phyloP scores from a whole-genome alignment of 2,797 vertebrate species.

The Malurus leucopterus region DNA sequence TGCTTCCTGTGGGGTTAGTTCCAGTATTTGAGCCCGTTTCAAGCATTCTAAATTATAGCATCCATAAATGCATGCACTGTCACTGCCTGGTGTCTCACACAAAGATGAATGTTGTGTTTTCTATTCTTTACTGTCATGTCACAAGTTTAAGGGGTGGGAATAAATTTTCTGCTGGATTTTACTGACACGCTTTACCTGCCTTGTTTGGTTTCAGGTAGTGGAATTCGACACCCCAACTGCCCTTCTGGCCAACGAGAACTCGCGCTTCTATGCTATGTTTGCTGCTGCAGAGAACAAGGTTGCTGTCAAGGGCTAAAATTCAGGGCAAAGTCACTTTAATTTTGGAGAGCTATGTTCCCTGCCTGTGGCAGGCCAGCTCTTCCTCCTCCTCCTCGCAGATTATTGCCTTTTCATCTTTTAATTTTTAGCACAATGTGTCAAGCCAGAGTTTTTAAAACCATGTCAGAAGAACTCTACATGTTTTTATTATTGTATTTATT shows the following conservation, averaged over 20 bases:
- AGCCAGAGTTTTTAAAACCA: conserved; percentile 53
- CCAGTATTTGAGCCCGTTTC: not conserved
- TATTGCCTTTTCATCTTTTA: conserved; percentile 71
- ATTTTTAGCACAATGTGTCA: conserved; percentile 70
- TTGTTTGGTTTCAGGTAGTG: conserved; percentile 78
- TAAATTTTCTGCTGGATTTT: not conserved
- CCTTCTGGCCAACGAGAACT: conserved; percentile 92
- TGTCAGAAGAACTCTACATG: conserved; percentile 56
- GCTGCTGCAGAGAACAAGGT: conserved; percentile 90
- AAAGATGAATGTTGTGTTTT: not conserved
- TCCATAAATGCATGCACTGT: not conserved
- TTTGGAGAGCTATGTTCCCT: conserved; percentile 54
- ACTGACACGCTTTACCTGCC: not conserved
- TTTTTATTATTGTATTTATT: conserved; percentile 81
- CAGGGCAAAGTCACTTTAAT: conserved; percentile 44
- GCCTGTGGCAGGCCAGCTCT: conserved; percentile 68
- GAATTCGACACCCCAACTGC: conserved; percentile 89
- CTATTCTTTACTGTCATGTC: not conserved
- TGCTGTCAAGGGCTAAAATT: conserved; percentile 86
- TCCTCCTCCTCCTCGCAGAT: conserved; percentile 42
- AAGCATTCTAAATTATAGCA: not conserved
- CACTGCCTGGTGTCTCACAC: not conserved
- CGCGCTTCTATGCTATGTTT: conserved; percentile 88
- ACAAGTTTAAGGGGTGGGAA: not conserved
- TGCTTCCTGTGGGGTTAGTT: not conserved